Conservation (phyloP, 2,888 invertebrate species). For the Patella ulyssiponensis region DNA sequence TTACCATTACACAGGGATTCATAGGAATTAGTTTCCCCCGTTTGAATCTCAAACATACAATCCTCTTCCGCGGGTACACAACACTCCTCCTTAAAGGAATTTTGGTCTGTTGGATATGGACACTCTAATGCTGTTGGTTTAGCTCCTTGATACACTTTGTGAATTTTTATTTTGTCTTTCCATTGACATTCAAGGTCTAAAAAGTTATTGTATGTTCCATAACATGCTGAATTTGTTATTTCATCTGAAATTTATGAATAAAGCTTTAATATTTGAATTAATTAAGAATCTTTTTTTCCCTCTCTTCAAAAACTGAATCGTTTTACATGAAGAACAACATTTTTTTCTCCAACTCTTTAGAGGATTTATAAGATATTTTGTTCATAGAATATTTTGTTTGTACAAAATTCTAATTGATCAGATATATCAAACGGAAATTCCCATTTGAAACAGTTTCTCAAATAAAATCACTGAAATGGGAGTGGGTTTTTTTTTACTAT, state of each 20-base stretch:
- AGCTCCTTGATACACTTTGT: constrained; percentile 20
- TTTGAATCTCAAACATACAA: constrained; percentile 17
- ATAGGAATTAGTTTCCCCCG: constrained; percentile 16
- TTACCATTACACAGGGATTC: constrained; percentile 13
- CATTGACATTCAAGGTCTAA: constrained; percentile 15
- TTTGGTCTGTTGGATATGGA: constrained; percentile 20
- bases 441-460: too few relatives aligned
- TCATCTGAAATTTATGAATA: not conserved
- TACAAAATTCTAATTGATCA: too few relatives aligned
- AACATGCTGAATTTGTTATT: constrained; percentile 16
- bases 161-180: constrained; percentile 18
- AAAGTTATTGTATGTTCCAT: constrained; percentile 25
- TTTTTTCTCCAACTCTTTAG: too few relatives aligned
- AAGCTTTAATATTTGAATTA: too few relatives aligned
- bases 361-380: too few relatives aligned
- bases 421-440: too few relatives aligned
- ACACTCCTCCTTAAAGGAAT: constrained; percentile 10
- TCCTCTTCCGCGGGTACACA: constrained; percentile 11
- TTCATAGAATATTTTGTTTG: too few relatives aligned
- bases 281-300: too few relatives aligned
- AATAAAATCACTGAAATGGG: too few relatives aligned
- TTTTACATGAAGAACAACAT: too few relatives aligned
- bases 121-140: constrained; percentile 20
- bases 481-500: too few relatives aligned
- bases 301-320: too few relatives aligned